Evolutionary conservation across 2,888 invertebrate genomes (phyloP).

Genomic region (Imbricaverruca yamaguchii): DNA sequence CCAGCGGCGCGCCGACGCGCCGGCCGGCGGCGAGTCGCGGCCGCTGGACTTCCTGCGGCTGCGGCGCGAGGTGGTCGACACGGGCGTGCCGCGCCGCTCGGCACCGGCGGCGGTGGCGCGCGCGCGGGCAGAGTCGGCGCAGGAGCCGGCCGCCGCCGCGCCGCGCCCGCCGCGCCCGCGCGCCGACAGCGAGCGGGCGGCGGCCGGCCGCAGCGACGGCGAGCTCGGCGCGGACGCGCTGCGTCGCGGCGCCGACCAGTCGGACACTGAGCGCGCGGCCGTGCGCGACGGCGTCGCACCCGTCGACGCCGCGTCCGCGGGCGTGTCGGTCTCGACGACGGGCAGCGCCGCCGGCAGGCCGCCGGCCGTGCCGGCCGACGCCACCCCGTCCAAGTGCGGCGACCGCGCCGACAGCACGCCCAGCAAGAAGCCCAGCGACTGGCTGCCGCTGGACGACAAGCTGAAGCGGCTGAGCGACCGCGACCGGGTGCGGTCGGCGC

Average conservation of each 20-base stretch:
- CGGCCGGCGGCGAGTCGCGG: conserved; percentile 16
- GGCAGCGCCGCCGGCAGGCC: background rate
- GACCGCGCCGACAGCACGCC: background rate
- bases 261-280: background rate
- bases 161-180: conserved; percentile 25
- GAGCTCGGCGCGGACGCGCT: background rate
- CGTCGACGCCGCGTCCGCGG: background rate
- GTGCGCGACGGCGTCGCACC: background rate
- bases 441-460: background rate
- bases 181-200: background rate
- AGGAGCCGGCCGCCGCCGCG: conserved; percentile 25
- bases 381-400: conserved; percentile 26
- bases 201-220: background rate
- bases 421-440: background rate
- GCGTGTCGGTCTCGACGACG: background rate
- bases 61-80: background rate
- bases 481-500: background rate
- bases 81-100: background rate
- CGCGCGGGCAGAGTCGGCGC: conserved; percentile 20
- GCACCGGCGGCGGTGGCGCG: conserved; percentile 21
- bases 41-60: background rate
- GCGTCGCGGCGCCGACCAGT: background rate
- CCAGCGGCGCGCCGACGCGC: conserved; percentile 23
- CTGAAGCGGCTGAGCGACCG: background rate
- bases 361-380: conserved; percentile 23